These are phyloP conservation scores for Alviniconcha marisindica DNA, from an alignment of 1,140 invertebrate species.

Conservation along the genomic window DNA sequence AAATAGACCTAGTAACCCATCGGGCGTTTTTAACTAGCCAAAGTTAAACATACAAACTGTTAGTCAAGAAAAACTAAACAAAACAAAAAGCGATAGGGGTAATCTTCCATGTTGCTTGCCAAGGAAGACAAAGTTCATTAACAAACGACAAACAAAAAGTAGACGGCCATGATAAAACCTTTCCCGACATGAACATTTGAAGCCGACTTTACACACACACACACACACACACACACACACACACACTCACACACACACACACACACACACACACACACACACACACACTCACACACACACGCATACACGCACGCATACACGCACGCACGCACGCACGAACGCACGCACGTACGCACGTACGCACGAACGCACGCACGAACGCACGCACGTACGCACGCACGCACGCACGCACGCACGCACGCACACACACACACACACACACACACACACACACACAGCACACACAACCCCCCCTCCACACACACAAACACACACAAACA, in stretches of 20 bases:
- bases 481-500: not conserved
- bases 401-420: not conserved
- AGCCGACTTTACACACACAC: not conserved
- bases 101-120: too few relatives aligned
- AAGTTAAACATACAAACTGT: too few relatives aligned
- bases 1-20: too few relatives aligned
- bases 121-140: too few relatives aligned
- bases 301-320: not conserved
- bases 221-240: not conserved
- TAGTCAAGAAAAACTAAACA: too few relatives aligned
- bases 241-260: not conserved
- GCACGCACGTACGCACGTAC: not conserved
- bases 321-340: not conserved
- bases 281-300: not conserved
- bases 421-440: constrained; percentile 14
- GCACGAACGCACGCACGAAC: constrained; percentile 6
- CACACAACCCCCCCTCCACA: too few relatives aligned
- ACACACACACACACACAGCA: constrained; percentile 25
- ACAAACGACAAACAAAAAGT: too few relatives aligned
- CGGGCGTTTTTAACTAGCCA: too few relatives aligned
- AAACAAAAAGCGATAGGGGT: too few relatives aligned
- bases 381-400: not conserved
- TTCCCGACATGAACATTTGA: too few relatives aligned
- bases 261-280: not conserved
- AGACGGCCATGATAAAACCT: too few relatives aligned